Evolutionary conservation across 2,113 vertebrate species (phyloP), one percentile per base, ranked within the genome.

Genomic region (Eulemur rufifrons): DNA sequence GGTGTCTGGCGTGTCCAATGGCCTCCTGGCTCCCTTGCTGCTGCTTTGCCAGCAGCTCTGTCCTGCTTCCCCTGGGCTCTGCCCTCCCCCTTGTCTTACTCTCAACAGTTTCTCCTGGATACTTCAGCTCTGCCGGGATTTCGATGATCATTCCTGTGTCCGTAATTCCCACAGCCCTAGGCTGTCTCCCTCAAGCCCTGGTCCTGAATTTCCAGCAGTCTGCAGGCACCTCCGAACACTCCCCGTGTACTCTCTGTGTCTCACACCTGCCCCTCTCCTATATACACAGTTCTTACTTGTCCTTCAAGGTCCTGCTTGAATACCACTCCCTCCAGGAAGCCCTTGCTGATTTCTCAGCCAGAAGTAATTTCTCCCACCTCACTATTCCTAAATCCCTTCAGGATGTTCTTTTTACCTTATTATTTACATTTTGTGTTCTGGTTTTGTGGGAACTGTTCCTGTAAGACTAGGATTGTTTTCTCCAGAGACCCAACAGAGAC

Each of bases 101-200:
- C 61, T 64, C 29, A 15, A 6, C 7, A 32, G 15, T 34, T 10
- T 69, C 14, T 15, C 50, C 29, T 17, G 4, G 11, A 14, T n/a
- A 76, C 27, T 34, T 17, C 32, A 0, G 2, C 10, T 15, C 66
- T 45, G 25, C 37, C 8, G 0, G 17, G 42, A n/a, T 42, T 6
- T 59, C 54, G 63, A 13, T 11, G 39, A 14, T 34, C 5, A 3
- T 50, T 6, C 15, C 34, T 10, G 27, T 1, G 23, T 74, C 64
- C 47, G 8, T 52, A 14, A 15, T 32, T 39, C 18, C 45, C 21
- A 45, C 20, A 5, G 15, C 37, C 64, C 25, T 47, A 11, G 50
- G 10, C 18, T 7, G 20, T 47, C 5, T n/a, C 61, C 39, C 3
- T 1, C 7, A n/a, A 7, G 23, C 10, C 61, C 25, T 39, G 6